phyloP scores from a whole-genome alignment of 2,888 invertebrate species.

The Tetrapedia diversipes region DNA sequence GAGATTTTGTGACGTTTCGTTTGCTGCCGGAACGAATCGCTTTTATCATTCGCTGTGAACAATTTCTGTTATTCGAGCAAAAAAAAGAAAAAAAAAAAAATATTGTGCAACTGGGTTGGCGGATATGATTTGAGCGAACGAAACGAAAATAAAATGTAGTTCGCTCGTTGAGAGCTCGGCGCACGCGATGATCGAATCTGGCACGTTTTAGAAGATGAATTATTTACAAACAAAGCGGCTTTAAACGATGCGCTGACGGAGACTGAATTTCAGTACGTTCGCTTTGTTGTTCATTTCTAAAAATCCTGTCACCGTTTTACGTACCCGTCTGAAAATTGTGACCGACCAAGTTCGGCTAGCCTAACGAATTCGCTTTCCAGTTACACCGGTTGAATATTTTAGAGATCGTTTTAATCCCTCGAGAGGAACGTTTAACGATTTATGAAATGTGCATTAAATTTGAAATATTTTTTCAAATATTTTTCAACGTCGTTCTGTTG shows the following conservation, averaged over 20 bases:
- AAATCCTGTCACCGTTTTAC: neutral
- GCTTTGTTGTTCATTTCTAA: neutral
- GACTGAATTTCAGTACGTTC: too few species aligned
- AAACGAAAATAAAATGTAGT: neutral
- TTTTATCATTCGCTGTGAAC: neutral
- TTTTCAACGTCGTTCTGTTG: too few species aligned
- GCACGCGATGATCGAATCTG: too few species aligned
- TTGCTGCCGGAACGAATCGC: neutral
- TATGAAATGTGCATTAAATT: too few species aligned
- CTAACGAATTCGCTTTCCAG: neutral
- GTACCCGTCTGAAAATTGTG: neutral
- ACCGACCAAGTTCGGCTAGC: neutral
- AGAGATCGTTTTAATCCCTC: too few species aligned
- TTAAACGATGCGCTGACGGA: too few species aligned
- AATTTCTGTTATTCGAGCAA: neutral
- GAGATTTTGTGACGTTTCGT: neutral
- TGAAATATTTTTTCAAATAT: too few species aligned
- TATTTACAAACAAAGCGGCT: too few species aligned
- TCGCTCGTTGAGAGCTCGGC: neutral
- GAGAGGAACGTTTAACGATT: too few species aligned
- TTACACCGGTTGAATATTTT: too few species aligned
- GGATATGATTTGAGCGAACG: neutral
- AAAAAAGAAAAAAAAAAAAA: slow-evolving; percentile 38
- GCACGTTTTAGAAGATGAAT: too few species aligned
- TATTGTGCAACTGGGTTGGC: accelerated